phyloP scores from a whole-genome alignment of 2,888 invertebrate genomes.

The Nephrocerus scutellatus region DNA sequence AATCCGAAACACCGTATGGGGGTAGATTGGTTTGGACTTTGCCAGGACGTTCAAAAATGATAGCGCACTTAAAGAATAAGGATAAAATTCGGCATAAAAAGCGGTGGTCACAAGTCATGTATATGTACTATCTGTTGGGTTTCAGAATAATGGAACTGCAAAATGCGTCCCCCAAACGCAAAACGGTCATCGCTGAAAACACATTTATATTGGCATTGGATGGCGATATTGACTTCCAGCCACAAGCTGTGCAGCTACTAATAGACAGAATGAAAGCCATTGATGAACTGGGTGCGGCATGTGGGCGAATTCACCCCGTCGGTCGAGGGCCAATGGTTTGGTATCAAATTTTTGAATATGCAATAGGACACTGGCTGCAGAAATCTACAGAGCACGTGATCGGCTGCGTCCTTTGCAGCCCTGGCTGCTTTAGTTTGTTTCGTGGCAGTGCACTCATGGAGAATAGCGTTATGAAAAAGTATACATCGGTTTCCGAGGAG shows the following conservation, averaged over 20 bases:
- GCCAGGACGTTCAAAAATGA: slow-evolving; percentile 76
- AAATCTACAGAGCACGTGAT: slow-evolving; percentile 87
- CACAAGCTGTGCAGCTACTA: slow-evolving; percentile 67
- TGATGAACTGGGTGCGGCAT: slow-evolving; percentile 73
- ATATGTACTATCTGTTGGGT: slow-evolving; percentile 87
- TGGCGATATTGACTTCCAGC: slow-evolving; percentile 84
- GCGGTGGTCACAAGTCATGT: slow-evolving; percentile 93
- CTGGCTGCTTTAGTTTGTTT: slow-evolving; percentile 87
- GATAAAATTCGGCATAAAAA: slow-evolving; percentile 81
- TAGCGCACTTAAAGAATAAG: slow-evolving; percentile 85
- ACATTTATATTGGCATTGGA: slow-evolving; percentile 78
- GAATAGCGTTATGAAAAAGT: slow-evolving; percentile 81
- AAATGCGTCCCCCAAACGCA: slow-evolving; percentile 44
- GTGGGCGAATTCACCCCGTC: slow-evolving; percentile 83
- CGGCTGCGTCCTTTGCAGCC: slow-evolving; percentile 84
- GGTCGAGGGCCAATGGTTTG: slow-evolving; percentile 76
- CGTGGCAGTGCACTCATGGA: slow-evolving; percentile 85
- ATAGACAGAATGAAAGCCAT: slow-evolving; percentile 84
- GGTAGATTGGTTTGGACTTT: slow-evolving; percentile 76
- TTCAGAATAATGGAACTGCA: slow-evolving; percentile 65
- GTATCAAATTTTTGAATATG: slow-evolving; percentile 87
- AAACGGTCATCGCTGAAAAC: slow-evolving; percentile 67
- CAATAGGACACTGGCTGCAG: slow-evolving; percentile 88
- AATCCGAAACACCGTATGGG: slow-evolving; percentile 78
- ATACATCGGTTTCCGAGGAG: slow-evolving; percentile 70